These are phyloP conservation scores for Agonopterix heracliana DNA, from an alignment of 2,888 invertebrate genomes.

Conservation along the genomic window DNA sequence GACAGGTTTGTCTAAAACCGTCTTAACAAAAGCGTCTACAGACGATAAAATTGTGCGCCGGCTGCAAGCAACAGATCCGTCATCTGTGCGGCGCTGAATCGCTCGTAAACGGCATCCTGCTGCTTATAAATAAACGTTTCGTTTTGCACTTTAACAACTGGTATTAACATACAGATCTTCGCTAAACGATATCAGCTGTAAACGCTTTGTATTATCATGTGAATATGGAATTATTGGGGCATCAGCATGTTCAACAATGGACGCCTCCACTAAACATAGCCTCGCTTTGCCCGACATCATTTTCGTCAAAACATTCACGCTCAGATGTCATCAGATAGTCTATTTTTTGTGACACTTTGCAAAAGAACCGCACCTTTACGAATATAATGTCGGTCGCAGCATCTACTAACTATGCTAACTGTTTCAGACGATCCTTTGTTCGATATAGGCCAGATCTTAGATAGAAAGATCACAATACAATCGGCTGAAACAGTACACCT, in stretches of 20 bases:
- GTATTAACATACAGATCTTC: too few relatives aligned
- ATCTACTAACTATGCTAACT: not conserved
- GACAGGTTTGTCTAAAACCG: not conserved
- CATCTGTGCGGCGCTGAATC: too few relatives aligned
- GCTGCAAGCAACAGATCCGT: too few relatives aligned
- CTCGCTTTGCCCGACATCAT: not conserved
- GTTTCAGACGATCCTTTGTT: not conserved
- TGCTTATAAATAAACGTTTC: too few relatives aligned
- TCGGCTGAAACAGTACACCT: constrained; percentile 1
- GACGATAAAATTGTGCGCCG: not conserved
- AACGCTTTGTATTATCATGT: too few relatives aligned
- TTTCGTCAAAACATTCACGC: not conserved
- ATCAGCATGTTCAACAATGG: too few relatives aligned
- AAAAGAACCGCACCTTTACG: not conserved
- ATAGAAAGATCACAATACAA: constrained; percentile 1
- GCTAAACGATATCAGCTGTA: too few relatives aligned
- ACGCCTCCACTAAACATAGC: not conserved
- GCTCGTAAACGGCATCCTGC: too few relatives aligned
- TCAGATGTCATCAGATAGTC: too few relatives aligned
- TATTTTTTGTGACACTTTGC: too few relatives aligned
- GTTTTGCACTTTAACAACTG: too few relatives aligned
- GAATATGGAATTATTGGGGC: too few relatives aligned
- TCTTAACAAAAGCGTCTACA: not conserved
- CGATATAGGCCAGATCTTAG: constrained; percentile 6
- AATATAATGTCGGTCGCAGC: not conserved